Evolutionary conservation across 2,113 vertebrate genomes (phyloP), one percentile per base, ranked within the genome.

Genomic region (Romanogobio albipinnatus): DNA sequence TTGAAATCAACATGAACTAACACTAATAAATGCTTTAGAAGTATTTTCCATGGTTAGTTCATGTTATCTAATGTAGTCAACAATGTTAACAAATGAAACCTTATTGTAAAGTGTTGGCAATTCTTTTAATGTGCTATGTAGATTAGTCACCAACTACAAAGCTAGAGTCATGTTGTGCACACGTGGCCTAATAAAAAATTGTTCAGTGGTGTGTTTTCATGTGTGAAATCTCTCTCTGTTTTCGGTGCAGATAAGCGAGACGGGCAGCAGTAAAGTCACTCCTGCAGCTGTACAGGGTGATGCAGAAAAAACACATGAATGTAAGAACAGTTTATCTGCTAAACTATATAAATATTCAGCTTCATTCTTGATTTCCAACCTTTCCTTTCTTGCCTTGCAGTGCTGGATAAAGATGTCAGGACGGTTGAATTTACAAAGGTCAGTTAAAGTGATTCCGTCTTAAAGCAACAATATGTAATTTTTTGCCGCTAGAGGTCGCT

Each of bases 391-490:
- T 77, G 76, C 77, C 22, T 45, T 64, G 1, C 90, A 95, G 92
- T 91, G 80, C 92, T 93, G 64, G 96, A 98, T 91, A 96, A 96
- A 75, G 97, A 97, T 88, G 78, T 95, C 90, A 95, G 98, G 88
- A 96, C 94, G 19, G 96, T 98, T 2, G 97, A 98, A 95, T 96
- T 99, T 89, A 96, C 95, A 53, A 99, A 99, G 96, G 96, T 96
- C 92, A 93, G 85, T 45, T 71, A 10, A 8, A 43, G 17, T 70
- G 13, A 70, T 19, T 70, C 17, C 22, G 6, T 10, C n/a, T 66
- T 66, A 39, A 39, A 39, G 36, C 36, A 3, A 39, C 36, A 36
- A 36, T 36, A 36, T 36, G 3, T 36, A 5, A 36, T 36, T 36
- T 36, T 36, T 36, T 36, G 36, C 36, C 36, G 36, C 36, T 36